phyloP scores from a whole-genome alignment of 2,113 vertebrate genomes.

The Leptobrachium ailaonicum region DNA sequence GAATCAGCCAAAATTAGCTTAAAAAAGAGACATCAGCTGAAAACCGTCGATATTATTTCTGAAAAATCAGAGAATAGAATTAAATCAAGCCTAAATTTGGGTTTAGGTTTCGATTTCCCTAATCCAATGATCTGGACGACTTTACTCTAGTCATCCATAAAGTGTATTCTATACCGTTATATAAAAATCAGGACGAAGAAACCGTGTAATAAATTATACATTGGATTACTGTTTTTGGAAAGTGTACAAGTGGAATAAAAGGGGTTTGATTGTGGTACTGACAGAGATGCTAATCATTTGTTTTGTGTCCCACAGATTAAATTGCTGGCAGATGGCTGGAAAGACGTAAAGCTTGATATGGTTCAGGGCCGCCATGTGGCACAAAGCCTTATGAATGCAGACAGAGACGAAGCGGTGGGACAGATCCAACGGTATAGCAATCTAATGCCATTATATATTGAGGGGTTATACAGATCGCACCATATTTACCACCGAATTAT shows the following conservation, averaged over 20 bases:
- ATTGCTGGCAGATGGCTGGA: slow-evolving; percentile 77
- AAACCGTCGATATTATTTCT: no score
- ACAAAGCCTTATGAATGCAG: slow-evolving; percentile 72
- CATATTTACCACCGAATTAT: no score
- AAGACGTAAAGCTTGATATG: slow-evolving; percentile 76
- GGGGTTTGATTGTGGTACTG: slow-evolving; percentile 8
- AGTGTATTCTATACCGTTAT: neutral
- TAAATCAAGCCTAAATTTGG: no score
- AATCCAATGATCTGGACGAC: no score
- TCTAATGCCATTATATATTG: neutral
- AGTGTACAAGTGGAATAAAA: slow-evolving; percentile 21
- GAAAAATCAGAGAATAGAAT: no score
- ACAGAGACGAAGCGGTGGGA: slow-evolving; percentile 68
- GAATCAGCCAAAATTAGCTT: no score
- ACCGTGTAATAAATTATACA: neutral
- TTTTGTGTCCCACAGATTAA: slow-evolving; percentile 60
- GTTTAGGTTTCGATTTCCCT: no score
- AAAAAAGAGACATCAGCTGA: no score
- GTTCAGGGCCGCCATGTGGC: slow-evolving; percentile 78
- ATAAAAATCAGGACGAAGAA: slow-evolving; percentile 15
- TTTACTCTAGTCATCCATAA: no score
- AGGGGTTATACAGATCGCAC: no score
- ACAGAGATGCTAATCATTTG: slow-evolving; percentile 28
- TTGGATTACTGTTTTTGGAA: slow-evolving; percentile 2
- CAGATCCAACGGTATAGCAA: slow-evolving; percentile 69